Percentiles rank a stretch among this genome's conserved stretches.
These are phyloP conservation scores for Paramisgurnus dabryanus DNA, from an alignment of 2,113 vertebrate genomes.

Conservation along the genomic window DNA sequence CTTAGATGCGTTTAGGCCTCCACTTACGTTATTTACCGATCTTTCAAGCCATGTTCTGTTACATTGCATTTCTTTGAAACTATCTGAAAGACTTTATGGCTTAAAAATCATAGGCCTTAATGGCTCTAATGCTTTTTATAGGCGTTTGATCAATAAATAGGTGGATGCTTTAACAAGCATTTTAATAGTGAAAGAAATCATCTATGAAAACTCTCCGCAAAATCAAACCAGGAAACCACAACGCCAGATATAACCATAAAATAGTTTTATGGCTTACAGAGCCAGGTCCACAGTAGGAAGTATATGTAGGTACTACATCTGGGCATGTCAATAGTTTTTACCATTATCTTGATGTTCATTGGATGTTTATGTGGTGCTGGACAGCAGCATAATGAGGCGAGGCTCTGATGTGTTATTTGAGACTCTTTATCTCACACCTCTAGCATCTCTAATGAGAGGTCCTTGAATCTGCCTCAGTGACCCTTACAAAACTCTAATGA, in stretches of 20 bases:
- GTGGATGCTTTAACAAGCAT: neutral
- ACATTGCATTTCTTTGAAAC: neutral
- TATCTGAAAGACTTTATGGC: too few relatives aligned
- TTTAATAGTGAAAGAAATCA: neutral
- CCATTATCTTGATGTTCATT: constrained; percentile 14
- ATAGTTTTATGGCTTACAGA: neutral
- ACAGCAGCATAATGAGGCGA: constrained; percentile 22
- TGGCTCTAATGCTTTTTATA: neutral
- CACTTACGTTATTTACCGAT: neutral
- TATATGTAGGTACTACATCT: neutral
- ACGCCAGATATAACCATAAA: neutral
- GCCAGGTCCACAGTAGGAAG: neutral
- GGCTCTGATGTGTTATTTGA: constrained; percentile 14
- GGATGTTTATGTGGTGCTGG: constrained; percentile 11
- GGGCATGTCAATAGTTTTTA: constrained; percentile 27
- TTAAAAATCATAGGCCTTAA: neutral
- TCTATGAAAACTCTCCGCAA: neutral
- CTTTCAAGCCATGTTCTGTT: neutral
- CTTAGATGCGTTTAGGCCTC: neutral
- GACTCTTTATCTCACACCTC: constrained; percentile 8
- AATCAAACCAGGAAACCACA: neutral
- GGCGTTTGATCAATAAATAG: neutral
- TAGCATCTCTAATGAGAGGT: constrained; percentile 39
- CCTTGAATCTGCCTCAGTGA: constrained; percentile 12
- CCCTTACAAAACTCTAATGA: constrained; percentile 33